A percentile compares a stretch with the other conserved stretches of the same genome.
phyloP scores from a whole-genome alignment of 2,888 invertebrate species.

The Drosophila prostipennis region DNA sequence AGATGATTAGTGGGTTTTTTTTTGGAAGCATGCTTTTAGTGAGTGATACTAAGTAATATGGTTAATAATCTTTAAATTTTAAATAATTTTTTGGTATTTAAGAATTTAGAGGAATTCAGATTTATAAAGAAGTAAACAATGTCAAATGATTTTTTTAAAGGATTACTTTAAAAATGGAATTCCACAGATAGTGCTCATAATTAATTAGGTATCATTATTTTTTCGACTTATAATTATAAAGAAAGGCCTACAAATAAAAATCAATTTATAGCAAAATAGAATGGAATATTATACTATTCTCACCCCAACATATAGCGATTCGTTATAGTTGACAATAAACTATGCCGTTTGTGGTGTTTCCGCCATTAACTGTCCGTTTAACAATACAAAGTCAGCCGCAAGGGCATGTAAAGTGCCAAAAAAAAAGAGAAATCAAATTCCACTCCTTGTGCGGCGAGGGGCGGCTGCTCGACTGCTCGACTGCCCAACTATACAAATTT shows the following conservation, averaged over 20 bases:
- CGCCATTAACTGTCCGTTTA: slow-evolving; percentile 26
- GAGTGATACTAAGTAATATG: neutral
- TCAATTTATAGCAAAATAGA: slow-evolving; percentile 5
- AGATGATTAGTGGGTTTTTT: slow-evolving; percentile 9
- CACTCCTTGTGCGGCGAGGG: slow-evolving; percentile 48
- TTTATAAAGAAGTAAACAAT: too few species aligned
- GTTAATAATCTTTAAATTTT: neutral
- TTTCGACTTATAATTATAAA: neutral
- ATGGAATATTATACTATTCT: neutral
- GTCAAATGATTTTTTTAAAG: too few species aligned
- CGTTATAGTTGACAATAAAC: slow-evolving; percentile 30
- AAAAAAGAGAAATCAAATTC: slow-evolving; percentile 38
- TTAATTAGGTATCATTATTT: neutral
- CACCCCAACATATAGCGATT: slow-evolving; percentile 3
- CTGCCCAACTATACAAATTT: slow-evolving; percentile 68
- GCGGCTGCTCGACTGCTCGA: slow-evolving; percentile 9
- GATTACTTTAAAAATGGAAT: too few species aligned
- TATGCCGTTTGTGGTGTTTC: slow-evolving; percentile 16
- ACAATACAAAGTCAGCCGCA: slow-evolving; percentile 38
- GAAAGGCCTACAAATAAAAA: neutral
- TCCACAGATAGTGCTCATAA: too few species aligned
- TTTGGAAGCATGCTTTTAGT: neutral
- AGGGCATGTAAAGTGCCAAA: slow-evolving; percentile 46
- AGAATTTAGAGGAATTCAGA: too few species aligned
- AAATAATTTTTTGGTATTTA: too few species aligned